phyloP scores from a whole-genome alignment of 2,113 vertebrate genomes.

The Steatornis caripensis region DNA sequence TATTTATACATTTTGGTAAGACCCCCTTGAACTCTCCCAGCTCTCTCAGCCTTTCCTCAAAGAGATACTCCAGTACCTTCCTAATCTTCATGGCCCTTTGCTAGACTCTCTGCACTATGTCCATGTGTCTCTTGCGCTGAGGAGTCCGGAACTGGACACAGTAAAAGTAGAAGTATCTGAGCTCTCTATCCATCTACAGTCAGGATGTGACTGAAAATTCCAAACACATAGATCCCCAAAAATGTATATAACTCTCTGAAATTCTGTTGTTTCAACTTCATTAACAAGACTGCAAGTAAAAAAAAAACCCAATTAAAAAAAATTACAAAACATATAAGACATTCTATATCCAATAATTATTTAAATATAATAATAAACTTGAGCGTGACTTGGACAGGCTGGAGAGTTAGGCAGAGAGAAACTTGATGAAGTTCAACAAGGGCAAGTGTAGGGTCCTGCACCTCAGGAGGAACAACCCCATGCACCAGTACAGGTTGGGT shows the following conservation, averaged over 20 bases:
- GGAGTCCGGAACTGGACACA: neutral
- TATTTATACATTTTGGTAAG: neutral
- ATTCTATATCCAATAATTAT: neutral
- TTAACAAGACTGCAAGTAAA: neutral
- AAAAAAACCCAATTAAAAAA: neutral
- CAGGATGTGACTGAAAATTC: neutral
- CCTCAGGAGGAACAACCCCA: too few species aligned
- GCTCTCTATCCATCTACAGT: neutral
- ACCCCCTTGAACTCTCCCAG: neutral
- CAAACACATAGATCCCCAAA: neutral
- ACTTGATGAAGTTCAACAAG: too few species aligned
- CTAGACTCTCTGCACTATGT: neutral
- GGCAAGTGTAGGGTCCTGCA: too few species aligned
- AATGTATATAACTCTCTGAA: neutral
- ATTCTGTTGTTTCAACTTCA: fast-evolving
- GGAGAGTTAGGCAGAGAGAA: too few species aligned
- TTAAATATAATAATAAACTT: neutral
- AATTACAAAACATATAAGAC: neutral
- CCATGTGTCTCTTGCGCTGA: neutral
- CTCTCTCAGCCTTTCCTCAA: neutral
- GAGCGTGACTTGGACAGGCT: too few species aligned
- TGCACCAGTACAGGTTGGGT: too few species aligned
- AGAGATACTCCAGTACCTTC: neutral
- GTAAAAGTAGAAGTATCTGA: neutral
- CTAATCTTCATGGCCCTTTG: neutral